Evolutionary conservation across 2,797 vertebrate species (phyloP), one percentile per base, ranked within the genome.

Genomic region (Cichlasoma orientale): DNA sequence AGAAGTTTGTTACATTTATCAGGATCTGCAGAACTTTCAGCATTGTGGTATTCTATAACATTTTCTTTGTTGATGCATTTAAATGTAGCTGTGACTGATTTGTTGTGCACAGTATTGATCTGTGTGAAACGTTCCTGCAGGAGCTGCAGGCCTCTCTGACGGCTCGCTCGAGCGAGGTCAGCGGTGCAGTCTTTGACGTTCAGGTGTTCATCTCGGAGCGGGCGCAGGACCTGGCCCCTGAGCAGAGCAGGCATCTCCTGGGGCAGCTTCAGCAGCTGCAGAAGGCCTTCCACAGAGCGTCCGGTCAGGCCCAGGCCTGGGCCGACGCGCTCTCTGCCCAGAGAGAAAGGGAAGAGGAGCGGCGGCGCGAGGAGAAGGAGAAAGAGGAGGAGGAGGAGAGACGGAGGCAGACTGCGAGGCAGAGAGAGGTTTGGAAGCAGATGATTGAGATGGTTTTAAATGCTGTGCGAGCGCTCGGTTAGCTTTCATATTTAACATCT

Each of bases 131-230:
- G 61, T 33, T 29, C 2, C 19, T 70, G 47, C n/a, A 99, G 98
- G 96, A 96, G 83, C 91, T 98, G 78, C 95, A 96, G 86, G 87
- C 94, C n/a, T 91, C 94, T 21, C 91, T 98, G 0, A 56, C 88
- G 29, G 85, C 91, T 68, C 96, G 88, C 88, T 97, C 96, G 71
- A 87, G 75, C 4, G 95, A 98, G 70, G 95, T 99, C 21, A 95
- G 95, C 3, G 19, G 72, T 21, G 86, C 96, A 1, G 97, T 95
- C 54, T 95, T 96, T 0, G 95, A 96, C 85, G 89, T 97, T 81
- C 97, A 99, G 92, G 79, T 97, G 75, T 98, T 99, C 78, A 96
- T 99, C 90, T 98, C 98, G 0, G 97, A 99, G 93, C 96, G 95
- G 0, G 96, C 97, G 0, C 97, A 96, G 91, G 97, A 99, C 82